These are phyloP conservation scores for Gallinago jamesoni DNA, from an alignment of 2,113 vertebrate species.

Conservation along the genomic window DNA sequence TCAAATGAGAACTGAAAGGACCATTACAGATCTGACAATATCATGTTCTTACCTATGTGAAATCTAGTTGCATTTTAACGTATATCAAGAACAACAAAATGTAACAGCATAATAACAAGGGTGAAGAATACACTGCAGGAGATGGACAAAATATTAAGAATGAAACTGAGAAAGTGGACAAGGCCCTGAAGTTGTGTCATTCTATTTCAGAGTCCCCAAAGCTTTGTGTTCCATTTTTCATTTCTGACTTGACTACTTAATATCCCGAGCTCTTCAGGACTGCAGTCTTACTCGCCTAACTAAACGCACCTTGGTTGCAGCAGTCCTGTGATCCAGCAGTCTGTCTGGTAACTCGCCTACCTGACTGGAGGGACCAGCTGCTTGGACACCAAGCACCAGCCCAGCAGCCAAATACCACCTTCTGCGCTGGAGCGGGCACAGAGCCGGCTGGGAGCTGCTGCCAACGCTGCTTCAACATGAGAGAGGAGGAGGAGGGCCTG, in stretches of 20 bases:
- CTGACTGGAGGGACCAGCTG: not conserved
- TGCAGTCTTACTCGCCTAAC: not conserved
- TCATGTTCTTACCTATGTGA: not conserved
- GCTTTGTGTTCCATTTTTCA: not conserved
- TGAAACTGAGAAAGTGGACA: not conserved
- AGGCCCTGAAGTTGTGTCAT: not conserved
- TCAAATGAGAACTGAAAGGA: not conserved
- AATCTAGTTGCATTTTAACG: not conserved
- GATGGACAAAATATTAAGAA: not conserved
- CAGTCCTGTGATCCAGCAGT: not conserved
- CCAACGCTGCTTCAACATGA: not conserved
- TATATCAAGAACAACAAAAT: not conserved
- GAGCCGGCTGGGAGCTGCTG: not conserved
- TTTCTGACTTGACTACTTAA: not conserved
- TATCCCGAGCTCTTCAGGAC: not conserved
- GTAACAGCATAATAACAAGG: not conserved
- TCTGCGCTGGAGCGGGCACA: not conserved
- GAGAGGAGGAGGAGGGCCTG: not conserved
- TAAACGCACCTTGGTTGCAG: not conserved
- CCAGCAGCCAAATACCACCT: not conserved
- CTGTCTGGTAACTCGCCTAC: not conserved
- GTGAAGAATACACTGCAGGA: not conserved
- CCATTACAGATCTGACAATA: not conserved
- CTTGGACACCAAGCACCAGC: not conserved
- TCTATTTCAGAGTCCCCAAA: not conserved